A percentile compares a stretch with the other conserved stretches of the same genome.
Evolutionary conservation across 2,888 invertebrate species (phyloP).

Genomic region (Andrena marginata): DNA sequence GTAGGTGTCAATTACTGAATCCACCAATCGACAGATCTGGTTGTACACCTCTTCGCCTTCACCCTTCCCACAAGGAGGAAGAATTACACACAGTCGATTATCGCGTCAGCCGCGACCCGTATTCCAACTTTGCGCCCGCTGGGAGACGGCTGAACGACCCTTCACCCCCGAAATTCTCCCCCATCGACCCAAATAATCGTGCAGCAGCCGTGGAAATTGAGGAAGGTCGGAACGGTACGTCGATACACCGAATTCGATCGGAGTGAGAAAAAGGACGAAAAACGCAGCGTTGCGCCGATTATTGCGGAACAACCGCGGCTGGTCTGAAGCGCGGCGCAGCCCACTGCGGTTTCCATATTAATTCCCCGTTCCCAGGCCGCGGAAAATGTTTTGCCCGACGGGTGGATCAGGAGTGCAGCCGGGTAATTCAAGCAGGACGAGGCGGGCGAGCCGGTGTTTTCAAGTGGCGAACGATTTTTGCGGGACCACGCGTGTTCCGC

Average conservation of each 20-base stretch:
- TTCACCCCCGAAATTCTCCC: not conserved
- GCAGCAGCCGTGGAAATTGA: conserved; percentile 26
- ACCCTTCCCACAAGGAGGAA: not conserved
- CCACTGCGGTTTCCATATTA: conserved; percentile 42
- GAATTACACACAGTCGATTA: conserved; percentile 17
- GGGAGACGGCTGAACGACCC: conserved; percentile 21
- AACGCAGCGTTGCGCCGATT: conserved; percentile 28
- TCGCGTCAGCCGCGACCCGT: conserved; percentile 22
- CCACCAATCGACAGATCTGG: no score
- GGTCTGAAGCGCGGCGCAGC: conserved; percentile 16
- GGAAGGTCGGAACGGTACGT: conserved; percentile 42
- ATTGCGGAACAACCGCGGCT: conserved; percentile 26
- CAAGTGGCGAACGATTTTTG: conserved; percentile 23
- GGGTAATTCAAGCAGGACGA: conserved; percentile 3
- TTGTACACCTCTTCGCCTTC: not conserved
- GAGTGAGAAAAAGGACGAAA: not conserved
- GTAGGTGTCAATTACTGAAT: no score
- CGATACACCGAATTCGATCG: conserved; percentile 38
- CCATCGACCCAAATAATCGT: conserved; percentile 30
- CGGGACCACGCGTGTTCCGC: not conserved
- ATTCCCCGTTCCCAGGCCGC: conserved; percentile 26
- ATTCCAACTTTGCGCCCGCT: conserved; percentile 15
- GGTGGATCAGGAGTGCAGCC: no score
- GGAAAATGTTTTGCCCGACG: not conserved
- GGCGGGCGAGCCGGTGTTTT: not conserved